Percentiles rank a stretch among this genome's conserved stretches.
phyloP scores from a whole-genome alignment of 2,888 invertebrate genomes.

The Apamea sordens region DNA sequence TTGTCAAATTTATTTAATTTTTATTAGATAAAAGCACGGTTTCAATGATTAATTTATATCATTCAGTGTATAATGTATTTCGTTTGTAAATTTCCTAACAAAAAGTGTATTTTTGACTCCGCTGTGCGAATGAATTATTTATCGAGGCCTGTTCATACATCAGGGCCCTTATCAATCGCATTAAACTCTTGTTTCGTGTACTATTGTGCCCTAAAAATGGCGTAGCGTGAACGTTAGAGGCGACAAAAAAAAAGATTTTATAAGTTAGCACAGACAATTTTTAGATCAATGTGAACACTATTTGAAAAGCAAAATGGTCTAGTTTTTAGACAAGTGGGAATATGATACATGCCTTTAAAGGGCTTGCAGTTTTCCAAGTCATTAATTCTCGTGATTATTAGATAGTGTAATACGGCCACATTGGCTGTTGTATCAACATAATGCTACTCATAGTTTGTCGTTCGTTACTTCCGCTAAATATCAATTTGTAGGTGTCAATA shows the following conservation, averaged over 20 bases:
- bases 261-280: constrained; percentile 70
- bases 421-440: constrained; percentile 34
- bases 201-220: constrained; percentile 86
- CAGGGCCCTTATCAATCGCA: constrained; percentile 71
- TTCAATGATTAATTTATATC: constrained; percentile 71
- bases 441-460: constrained; percentile 24
- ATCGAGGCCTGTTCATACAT: constrained; percentile 69
- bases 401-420: constrained; percentile 26
- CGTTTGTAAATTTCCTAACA: constrained; percentile 69
- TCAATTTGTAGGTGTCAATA: constrained; percentile 62
- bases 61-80: constrained; percentile 57
- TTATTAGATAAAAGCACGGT: constrained; percentile 73
- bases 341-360: constrained; percentile 56
- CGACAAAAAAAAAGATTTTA: constrained; percentile 74
- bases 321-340: constrained; percentile 68
- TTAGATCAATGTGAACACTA: constrained; percentile 71
- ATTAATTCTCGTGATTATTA: constrained; percentile 51
- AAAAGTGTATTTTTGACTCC: constrained; percentile 69
- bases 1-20: constrained; percentile 74
- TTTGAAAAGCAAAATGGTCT: constrained; percentile 70
- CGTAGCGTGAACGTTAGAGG: constrained; percentile 68
- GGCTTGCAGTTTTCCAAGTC: constrained; percentile 44
- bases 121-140: constrained; percentile 79
- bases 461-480: constrained; percentile 51
- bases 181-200: constrained; percentile 70